These are phyloP conservation scores for Zeus faber DNA, from an alignment of 2,113 vertebrate species.

Conservation along the genomic window DNA sequence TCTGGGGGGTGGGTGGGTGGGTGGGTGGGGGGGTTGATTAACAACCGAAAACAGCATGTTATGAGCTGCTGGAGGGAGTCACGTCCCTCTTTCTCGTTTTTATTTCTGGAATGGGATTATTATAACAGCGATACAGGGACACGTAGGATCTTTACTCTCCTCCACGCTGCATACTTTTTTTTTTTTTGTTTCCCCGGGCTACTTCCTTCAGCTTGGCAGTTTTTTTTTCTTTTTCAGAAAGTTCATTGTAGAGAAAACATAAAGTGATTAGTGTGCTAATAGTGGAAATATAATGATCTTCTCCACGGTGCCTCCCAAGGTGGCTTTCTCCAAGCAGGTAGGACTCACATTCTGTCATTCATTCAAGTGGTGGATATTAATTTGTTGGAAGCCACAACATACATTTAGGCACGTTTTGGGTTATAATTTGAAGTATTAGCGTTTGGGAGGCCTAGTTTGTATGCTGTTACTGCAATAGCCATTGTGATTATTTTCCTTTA, in stretches of 20 bases:
- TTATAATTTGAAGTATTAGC: no score
- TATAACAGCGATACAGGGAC: no score
- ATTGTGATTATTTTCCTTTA: no score
- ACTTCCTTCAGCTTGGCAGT: no score
- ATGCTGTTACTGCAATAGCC: no score
- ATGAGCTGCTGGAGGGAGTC: background rate
- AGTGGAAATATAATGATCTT: no score
- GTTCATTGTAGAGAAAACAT: conserved; percentile 14
- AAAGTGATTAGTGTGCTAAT: conserved; percentile 11
- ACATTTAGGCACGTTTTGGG: background rate
- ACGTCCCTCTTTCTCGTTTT: conserved; percentile 9
- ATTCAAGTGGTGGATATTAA: no score
- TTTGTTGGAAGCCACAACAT: background rate
- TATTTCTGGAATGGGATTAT: no score
- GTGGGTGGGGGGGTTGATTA: background rate
- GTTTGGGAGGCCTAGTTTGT: no score
- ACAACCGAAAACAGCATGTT: conserved; percentile 13
- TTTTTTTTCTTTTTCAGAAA: conserved; percentile 6
- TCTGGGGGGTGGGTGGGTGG: no score
- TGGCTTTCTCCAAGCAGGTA: conserved; percentile 60
- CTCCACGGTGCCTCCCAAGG: conserved; percentile 46
- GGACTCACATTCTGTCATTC: no score
- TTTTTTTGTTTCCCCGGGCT: conserved; percentile 13
- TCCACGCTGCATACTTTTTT: background rate
- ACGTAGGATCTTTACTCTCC: no score